Evolutionary conservation across 2,797 vertebrate genomes (phyloP).

Genomic region (Rachycentron canadum): DNA sequence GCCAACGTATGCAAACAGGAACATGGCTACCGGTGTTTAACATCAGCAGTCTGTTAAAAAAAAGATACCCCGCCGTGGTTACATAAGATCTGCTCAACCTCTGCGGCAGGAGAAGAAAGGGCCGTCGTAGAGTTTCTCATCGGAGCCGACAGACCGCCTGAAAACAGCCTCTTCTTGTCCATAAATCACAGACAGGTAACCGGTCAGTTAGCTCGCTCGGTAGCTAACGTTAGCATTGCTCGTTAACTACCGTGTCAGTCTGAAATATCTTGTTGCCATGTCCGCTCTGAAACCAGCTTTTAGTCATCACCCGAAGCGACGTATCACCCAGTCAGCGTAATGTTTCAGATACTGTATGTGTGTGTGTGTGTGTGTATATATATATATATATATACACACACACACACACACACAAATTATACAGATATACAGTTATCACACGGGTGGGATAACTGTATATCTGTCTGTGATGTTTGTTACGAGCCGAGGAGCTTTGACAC

Average conservation of each 20-base stretch:
- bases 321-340: rapidly evolving
- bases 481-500: constrained; percentile 39
- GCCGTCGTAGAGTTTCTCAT: constrained; percentile 1
- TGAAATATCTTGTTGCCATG: background rate
- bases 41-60: constrained; percentile 31
- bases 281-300: rapidly evolving
- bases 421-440: no score
- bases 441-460: background rate
- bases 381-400: no score
- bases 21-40: constrained; percentile 80
- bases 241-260: background rate
- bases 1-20: constrained; percentile 87
- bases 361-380: no score
- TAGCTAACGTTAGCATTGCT: constrained; percentile 45
- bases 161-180: constrained; percentile 37
- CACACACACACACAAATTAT: no score
- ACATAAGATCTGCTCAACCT: background rate
- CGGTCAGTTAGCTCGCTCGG: background rate
- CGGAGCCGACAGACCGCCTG: constrained; percentile 38
- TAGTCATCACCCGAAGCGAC: rapidly evolving
- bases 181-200: constrained; percentile 69
- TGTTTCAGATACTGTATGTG: background rate
- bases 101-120: constrained; percentile 17
- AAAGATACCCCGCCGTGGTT: constrained; percentile 31
- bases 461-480: background rate